Conservation (phyloP, 2,888 invertebrate genomes). For the Gari tellinella region DNA sequence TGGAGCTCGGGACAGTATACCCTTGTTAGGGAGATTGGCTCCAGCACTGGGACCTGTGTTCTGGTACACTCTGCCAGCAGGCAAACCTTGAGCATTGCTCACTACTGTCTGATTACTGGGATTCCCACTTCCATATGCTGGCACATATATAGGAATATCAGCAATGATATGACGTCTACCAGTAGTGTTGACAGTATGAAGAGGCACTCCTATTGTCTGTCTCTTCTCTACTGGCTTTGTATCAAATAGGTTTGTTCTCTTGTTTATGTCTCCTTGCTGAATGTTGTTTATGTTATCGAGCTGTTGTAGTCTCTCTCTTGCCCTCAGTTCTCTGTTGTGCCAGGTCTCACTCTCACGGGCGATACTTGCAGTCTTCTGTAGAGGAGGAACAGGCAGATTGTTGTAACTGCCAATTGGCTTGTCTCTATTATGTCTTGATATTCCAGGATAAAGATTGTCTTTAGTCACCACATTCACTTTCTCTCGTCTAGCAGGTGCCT, state of each 20-base stretch:
- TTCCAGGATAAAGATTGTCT: conserved; percentile 28
- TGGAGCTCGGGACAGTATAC: conserved; percentile 23
- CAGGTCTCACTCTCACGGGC: conserved; percentile 23
- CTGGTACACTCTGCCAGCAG: conserved; percentile 27
- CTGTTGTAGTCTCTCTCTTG: conserved; percentile 29
- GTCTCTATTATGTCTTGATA: conserved; percentile 21
- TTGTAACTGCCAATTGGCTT: conserved; percentile 6
- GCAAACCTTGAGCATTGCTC: conserved; percentile 19
- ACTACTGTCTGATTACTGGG: conserved; percentile 27
- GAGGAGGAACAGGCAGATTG: conserved; percentile 12
- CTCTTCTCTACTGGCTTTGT: too few species aligned
- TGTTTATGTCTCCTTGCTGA: too few species aligned
- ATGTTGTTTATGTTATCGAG: too few species aligned
- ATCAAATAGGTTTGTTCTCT: too few species aligned
- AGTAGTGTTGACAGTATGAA: conserved; percentile 22
- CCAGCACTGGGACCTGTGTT: conserved; percentile 27
- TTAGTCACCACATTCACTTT: conserved; percentile 28
- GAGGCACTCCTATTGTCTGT: conserved; percentile 30
- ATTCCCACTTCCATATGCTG: conserved; percentile 36
- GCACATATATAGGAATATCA: conserved; percentile 55
- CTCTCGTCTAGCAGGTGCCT: conserved; percentile 13
- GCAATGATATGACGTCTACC: conserved; percentile 55
- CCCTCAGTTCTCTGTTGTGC: conserved; percentile 43
- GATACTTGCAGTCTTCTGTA: conserved; percentile 19
- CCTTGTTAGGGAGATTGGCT: neutral